Conservation (phyloP, 2,797 vertebrate genomes). For the Percopsis omiscomaycus region DNA sequence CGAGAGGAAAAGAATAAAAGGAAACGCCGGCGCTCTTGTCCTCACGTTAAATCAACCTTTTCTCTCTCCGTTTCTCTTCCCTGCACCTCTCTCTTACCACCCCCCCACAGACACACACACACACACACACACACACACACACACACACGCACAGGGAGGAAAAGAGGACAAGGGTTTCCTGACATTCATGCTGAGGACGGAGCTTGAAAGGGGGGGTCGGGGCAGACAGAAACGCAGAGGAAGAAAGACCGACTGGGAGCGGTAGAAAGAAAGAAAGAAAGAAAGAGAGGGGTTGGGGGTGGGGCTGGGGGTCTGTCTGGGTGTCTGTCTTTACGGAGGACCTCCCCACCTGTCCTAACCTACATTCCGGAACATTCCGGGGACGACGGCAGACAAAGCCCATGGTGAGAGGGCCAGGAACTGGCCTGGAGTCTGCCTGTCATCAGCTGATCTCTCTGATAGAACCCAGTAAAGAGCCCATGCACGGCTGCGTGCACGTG, state of each 20-base stretch:
- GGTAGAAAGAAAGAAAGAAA: not conserved
- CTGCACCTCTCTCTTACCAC: constrained; percentile 1
- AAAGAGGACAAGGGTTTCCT: constrained; percentile 50
- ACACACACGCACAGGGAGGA: constrained; percentile 22
- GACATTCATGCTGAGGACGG: constrained; percentile 48
- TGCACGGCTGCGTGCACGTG: not conserved
- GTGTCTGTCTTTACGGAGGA: constrained; percentile 51
- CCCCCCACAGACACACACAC: constrained; percentile 16
- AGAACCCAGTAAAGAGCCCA: constrained; percentile 40
- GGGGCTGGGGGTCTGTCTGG: constrained; percentile 29
- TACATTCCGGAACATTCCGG: constrained; percentile 71
- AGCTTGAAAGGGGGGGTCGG: constrained; percentile 15
- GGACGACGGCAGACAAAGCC: constrained; percentile 61
- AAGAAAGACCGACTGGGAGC: not conserved
- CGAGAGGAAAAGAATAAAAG: constrained; percentile 45
- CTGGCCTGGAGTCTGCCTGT: constrained; percentile 66
- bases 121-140: constrained; percentile 8
- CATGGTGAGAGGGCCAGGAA: constrained; percentile 71
- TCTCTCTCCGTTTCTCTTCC: constrained; percentile 11
- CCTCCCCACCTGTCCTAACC: constrained; percentile 62
- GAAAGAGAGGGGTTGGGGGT: not conserved
- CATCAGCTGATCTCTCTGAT: constrained; percentile 70
- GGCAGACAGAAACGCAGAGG: constrained; percentile 14
- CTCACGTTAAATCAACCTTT: constrained; percentile 49
- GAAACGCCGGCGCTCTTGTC: constrained; percentile 49